Evolutionary conservation across 53 echinoderm and acorn worm genomes (phyloP).

Genomic region (Arbacia lixula): DNA sequence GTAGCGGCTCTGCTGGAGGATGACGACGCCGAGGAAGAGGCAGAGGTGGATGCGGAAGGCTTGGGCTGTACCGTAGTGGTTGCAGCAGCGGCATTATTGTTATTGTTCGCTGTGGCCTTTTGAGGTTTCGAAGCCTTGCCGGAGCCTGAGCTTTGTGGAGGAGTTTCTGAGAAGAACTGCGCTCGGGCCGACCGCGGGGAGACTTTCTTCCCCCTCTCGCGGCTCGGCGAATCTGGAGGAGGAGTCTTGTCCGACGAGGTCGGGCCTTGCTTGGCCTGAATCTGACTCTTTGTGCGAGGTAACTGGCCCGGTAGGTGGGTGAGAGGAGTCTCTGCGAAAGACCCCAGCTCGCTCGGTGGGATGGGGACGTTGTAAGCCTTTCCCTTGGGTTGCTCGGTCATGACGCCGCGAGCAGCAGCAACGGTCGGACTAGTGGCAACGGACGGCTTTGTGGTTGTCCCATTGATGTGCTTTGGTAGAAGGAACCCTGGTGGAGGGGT

Average conservation of each 20-base stretch:
- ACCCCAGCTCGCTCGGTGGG: constrained; percentile 69
- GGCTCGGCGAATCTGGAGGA: constrained; percentile 56
- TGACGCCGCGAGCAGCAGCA: constrained; percentile 18
- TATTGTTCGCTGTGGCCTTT: constrained; percentile 17
- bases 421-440: constrained; percentile 61
- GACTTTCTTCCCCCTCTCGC: constrained; percentile 63
- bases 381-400: constrained; percentile 57
- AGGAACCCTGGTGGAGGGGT: constrained; percentile 86
- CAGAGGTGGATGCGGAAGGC: neutral
- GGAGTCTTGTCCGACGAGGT: constrained; percentile 40
- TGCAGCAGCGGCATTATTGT: constrained; percentile 8
- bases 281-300: constrained; percentile 86
- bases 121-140: constrained; percentile 27
- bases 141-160: constrained; percentile 4
- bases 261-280: constrained; percentile 60
- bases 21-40: neutral
- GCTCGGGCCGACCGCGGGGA: constrained; percentile 80
- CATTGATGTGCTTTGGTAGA: constrained; percentile 84
- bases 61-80: neutral
- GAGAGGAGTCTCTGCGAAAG: constrained; percentile 68
- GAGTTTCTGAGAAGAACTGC: constrained; percentile 77
- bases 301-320: constrained; percentile 85
- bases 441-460: constrained; percentile 53
- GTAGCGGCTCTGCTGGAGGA: constrained; percentile 3
- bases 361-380: constrained; percentile 81